Percentiles rank a stretch among this genome's conserved stretches.
phyloP scores from a whole-genome alignment of 2,113 vertebrate genomes.

The Micronycteris hirsuta region DNA sequence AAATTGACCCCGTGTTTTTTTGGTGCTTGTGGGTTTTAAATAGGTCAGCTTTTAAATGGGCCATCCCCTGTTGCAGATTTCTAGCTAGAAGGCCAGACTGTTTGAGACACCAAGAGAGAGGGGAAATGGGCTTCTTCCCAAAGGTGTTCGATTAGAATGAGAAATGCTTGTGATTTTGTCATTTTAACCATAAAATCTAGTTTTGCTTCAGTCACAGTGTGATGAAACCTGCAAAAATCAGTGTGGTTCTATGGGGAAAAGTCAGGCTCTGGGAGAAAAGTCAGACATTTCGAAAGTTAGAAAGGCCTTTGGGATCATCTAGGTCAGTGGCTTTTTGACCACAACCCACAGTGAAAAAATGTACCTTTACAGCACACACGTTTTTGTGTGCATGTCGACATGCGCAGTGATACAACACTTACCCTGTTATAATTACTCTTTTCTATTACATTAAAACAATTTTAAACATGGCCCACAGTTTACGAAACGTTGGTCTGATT shows the following conservation, averaged over 20 bases:
- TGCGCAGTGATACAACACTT: not conserved
- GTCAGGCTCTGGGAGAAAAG: not conserved
- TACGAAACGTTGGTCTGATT: slow-evolving; percentile 4
- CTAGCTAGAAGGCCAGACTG: slow-evolving; percentile 53
- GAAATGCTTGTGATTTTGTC: not conserved
- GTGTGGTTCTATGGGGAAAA: not conserved
- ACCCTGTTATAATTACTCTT: not conserved
- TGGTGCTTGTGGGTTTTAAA: slow-evolving; percentile 65
- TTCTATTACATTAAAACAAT: not conserved
- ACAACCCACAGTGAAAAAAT: not conserved
- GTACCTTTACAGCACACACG: not conserved
- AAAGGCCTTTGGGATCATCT: not conserved
- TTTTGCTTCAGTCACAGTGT: not conserved
- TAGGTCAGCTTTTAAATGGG: slow-evolving; percentile 73
- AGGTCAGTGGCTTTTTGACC: slow-evolving; percentile 8
- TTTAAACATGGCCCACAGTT: not conserved
- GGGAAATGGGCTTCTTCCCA: not conserved
- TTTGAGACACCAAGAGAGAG: not conserved
- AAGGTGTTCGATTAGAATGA: not conserved
- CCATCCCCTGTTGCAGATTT: slow-evolving; percentile 56
- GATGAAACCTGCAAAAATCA: not conserved
- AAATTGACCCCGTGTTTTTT: slow-evolving; percentile 46
- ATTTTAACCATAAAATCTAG: not conserved
- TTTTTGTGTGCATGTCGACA: not conserved
- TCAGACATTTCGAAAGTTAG: not conserved